Evolutionary conservation across 2,113 vertebrate species (phyloP).

Genomic region (Takifugu flavidus): DNA sequence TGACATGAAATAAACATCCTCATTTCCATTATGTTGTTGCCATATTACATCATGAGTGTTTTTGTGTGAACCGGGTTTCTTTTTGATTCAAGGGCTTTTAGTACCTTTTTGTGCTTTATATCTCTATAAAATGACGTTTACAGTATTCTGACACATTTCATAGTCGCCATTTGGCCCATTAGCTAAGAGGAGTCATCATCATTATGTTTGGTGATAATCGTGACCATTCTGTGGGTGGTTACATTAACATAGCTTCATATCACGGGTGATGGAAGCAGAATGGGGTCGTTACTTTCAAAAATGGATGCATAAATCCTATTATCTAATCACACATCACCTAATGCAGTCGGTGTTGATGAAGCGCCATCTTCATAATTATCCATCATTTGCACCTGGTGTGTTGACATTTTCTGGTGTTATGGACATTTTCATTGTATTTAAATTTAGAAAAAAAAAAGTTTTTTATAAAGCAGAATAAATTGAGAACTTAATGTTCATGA

Average conservation of each 20-base stretch:
- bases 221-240: not conserved
- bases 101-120: constrained; percentile 24
- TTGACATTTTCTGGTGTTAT: constrained; percentile 4
- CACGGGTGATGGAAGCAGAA: not conserved
- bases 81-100: constrained; percentile 47
- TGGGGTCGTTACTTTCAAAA: not conserved
- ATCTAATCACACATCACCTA: constrained; percentile 8
- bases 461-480: not conserved
- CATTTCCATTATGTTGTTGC: constrained; percentile 8
- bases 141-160: constrained; percentile 7
- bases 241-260: constrained; percentile 1
- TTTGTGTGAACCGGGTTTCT: not conserved
- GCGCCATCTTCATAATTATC: not conserved
- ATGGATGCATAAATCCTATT: not conserved
- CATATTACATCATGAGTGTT: constrained; percentile 5
- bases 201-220: constrained; percentile 15
- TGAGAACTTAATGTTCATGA: not conserved
- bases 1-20: not conserved
- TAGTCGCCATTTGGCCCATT: constrained; percentile 4
- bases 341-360: constrained; percentile 1
- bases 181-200: constrained; percentile 1
- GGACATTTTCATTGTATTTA: not conserved
- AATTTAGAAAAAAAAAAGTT: not conserved
- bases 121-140: constrained; percentile 27
- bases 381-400: constrained; percentile 7